A percentile compares a stretch with the other conserved stretches of the same genome.
Conservation (phyloP, 2,797 vertebrate species). For the Hylomyscus alleni region DNA sequence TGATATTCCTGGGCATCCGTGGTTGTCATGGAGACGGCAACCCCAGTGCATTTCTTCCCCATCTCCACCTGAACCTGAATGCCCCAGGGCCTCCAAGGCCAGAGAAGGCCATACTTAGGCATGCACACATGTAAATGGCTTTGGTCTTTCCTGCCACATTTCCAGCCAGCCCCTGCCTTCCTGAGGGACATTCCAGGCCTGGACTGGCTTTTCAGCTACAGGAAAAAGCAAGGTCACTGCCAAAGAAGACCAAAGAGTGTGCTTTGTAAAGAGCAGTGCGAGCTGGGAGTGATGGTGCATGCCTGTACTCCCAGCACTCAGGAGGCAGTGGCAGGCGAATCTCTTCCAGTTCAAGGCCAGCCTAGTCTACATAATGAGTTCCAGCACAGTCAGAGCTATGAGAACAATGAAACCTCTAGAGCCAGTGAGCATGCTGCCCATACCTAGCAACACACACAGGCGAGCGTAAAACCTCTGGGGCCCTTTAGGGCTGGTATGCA, state of each 20-base stretch:
- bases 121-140: neutral
- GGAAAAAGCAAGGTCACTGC: too few relatives aligned
- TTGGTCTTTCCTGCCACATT: accelerated
- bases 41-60: neutral
- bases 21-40: accelerated
- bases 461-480: too few relatives aligned
- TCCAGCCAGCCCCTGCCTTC: neutral
- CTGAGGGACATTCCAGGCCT: neutral
- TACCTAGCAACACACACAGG: neutral
- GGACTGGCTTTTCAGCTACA: neutral
- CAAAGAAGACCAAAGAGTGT: neutral
- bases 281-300: neutral
- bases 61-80: neutral
- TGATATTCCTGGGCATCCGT: neutral
- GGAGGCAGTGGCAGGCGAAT: neutral
- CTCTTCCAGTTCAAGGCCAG: neutral
- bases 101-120: neutral
- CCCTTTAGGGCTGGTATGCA: neutral
- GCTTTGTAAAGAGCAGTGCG: neutral
- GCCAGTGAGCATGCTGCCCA: accelerated
- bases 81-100: neutral
- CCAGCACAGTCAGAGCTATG: neutral
- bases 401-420: neutral
- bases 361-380: too few relatives aligned
- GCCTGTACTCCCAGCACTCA: neutral